Percentiles rank a stretch among this genome's conserved stretches.
phyloP scores from a whole-genome alignment of 1,140 invertebrate species.

The Campoletis sonorensis region DNA sequence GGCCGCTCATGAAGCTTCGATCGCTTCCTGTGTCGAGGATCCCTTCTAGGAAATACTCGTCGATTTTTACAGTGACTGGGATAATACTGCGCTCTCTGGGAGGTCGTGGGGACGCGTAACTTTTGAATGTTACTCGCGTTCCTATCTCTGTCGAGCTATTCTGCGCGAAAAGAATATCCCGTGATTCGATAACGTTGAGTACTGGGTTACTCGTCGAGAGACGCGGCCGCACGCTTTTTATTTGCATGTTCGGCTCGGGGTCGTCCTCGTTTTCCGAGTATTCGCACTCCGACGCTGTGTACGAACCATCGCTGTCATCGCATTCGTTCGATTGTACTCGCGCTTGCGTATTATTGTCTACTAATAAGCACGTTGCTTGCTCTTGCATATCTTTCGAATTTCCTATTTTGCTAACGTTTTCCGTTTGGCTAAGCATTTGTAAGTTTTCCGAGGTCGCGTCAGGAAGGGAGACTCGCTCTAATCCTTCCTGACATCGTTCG shows the following conservation, averaged over 20 bases:
- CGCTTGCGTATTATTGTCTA: not conserved
- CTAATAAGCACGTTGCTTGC: not conserved
- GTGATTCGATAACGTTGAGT: not conserved
- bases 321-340: not conserved
- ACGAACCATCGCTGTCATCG: not conserved
- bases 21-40: not conserved
- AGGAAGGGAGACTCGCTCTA: not conserved
- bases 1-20: not conserved
- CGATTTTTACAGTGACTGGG: not conserved
- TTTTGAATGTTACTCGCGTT: not conserved
- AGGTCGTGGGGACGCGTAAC: not conserved
- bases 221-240: not conserved
- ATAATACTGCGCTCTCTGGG: not conserved
- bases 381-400: not conserved
- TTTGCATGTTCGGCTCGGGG: not conserved
- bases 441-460: not conserved
- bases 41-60: not conserved
- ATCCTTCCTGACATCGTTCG: not conserved
- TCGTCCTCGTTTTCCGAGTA: not conserved
- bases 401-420: not conserved
- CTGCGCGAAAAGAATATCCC: not conserved
- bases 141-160: not conserved
- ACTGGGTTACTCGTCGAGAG: not conserved
- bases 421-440: not conserved
- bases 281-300: not conserved